phyloP scores from a whole-genome alignment of 2,888 invertebrate species.

The Byasa hedistus region DNA sequence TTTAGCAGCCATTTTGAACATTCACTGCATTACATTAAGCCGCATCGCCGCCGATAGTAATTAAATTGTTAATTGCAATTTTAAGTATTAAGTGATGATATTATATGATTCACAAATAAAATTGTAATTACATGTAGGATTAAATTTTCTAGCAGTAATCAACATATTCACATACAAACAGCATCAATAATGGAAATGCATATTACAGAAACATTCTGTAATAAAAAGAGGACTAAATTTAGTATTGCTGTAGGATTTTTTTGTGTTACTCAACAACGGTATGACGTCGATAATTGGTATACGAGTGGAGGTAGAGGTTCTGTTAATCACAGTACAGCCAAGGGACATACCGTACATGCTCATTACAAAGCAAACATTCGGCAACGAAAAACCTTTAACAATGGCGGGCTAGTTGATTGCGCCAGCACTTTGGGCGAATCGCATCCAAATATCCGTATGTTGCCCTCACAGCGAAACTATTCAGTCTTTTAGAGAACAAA shows the following conservation, averaged over 20 bases:
- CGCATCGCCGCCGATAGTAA: slow-evolving; percentile 2
- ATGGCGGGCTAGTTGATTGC: slow-evolving; percentile 25
- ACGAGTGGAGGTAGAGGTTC: background rate
- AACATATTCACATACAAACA: too few relatives aligned
- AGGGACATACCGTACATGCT: slow-evolving; percentile 4
- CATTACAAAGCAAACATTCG: slow-evolving; percentile 27
- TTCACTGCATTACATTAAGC: slow-evolving; percentile 7
- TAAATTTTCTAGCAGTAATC: background rate
- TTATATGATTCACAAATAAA: background rate
- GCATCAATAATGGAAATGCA: too few relatives aligned
- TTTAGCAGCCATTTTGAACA: slow-evolving; percentile 13
- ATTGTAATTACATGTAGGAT: background rate
- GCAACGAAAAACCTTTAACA: slow-evolving; percentile 27
- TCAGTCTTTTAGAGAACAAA: slow-evolving; percentile 25
- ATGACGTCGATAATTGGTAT: background rate
- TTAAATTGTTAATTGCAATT: slow-evolving; percentile 5
- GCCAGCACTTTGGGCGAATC: slow-evolving; percentile 20
- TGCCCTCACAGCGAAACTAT: slow-evolving; percentile 26
- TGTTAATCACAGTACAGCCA: background rate
- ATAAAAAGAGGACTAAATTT: too few relatives aligned
- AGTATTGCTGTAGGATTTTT: background rate
- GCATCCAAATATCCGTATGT: slow-evolving; percentile 25
- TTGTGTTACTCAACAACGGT: background rate
- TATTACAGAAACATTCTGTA: too few relatives aligned
- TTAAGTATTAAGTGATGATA: background rate